A percentile compares a stretch with the other conserved stretches of the same genome.
Evolutionary conservation across 2,888 invertebrate species (phyloP).

Genomic region (Schizaphis graminum): DNA sequence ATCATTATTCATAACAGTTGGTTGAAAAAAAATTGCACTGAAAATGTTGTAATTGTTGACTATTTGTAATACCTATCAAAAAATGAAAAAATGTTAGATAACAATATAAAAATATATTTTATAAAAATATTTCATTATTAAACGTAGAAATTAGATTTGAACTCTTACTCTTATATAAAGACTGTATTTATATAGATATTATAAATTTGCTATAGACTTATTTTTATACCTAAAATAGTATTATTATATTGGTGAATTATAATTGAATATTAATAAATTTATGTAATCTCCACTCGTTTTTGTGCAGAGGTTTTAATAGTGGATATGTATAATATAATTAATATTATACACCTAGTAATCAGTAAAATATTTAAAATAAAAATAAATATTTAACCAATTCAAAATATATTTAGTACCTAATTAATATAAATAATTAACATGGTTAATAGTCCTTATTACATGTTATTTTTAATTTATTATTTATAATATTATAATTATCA

Average conservation of each 20-base stretch:
- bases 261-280: not conserved
- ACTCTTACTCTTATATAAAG: not conserved
- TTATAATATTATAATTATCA: not conserved
- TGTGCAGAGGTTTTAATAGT: not conserved
- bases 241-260: not conserved
- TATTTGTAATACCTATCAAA: not conserved
- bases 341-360: not conserved
- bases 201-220: too few species aligned
- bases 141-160: not conserved
- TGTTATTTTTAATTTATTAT: not conserved
- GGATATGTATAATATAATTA: not conserved
- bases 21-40: not conserved
- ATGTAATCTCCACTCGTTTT: not conserved
- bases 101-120: not conserved
- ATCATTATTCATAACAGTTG: conserved; percentile 73
- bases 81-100: not conserved
- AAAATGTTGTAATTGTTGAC: not conserved
- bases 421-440: not conserved
- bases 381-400: not conserved
- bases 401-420: not conserved
- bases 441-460: not conserved
- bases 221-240: not conserved
- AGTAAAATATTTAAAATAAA: not conserved
- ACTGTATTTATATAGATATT: not conserved
- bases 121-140: not conserved